Evolutionary conservation across 2,888 invertebrate genomes (phyloP), one percentile per base, ranked within the genome.

Genomic region (Orchesellides sinensis): DNA sequence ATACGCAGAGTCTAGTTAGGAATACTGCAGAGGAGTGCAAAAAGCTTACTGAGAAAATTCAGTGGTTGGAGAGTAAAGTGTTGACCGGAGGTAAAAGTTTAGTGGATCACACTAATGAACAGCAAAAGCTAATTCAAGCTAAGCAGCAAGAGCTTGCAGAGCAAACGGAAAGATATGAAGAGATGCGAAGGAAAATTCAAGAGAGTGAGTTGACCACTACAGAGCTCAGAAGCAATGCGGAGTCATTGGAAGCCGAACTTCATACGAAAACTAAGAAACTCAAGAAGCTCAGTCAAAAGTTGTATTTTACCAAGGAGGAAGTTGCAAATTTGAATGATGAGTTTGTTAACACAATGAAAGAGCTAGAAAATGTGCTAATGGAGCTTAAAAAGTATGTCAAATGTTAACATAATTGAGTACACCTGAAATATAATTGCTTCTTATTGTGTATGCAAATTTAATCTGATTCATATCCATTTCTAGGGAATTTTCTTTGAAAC

Each of bases 221-320:
- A 65, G 98, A 96, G 89, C 94, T 99, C 74, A 94, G 95, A 78
- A 96, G 95, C 89, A 98, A 97, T 0, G 98, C 96, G 89, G 93
- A 96, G 8, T 96, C 95, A 68, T 91, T 99, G 77, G 97, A 98
- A 89, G 98, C 98, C 90, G 98, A 99, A 91, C 98, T 99, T 1
- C 99, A 99, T 89, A 94, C 96, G 78, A 99, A 99, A 90, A 96
- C 98, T 25, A 96, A 95, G 89, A 97, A 98, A 90, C 91, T 98
- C 73, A 96, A 97, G 89, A 96, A 98, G 90, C 93, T 98, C 89
- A 95, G 96, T 89, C 92, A 94, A 17, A 97, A 97, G 90, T 93
- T 96, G 89, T 93, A 95, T 90, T 92, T 92, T 2, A 91, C 94
- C 0, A 93, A 95, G 88, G 94, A 94, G 89, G 97, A 97, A 89